These are phyloP conservation scores for Scolopax bukidnonensis DNA, from an alignment of 2,797 vertebrate species.

Conservation along the genomic window DNA sequence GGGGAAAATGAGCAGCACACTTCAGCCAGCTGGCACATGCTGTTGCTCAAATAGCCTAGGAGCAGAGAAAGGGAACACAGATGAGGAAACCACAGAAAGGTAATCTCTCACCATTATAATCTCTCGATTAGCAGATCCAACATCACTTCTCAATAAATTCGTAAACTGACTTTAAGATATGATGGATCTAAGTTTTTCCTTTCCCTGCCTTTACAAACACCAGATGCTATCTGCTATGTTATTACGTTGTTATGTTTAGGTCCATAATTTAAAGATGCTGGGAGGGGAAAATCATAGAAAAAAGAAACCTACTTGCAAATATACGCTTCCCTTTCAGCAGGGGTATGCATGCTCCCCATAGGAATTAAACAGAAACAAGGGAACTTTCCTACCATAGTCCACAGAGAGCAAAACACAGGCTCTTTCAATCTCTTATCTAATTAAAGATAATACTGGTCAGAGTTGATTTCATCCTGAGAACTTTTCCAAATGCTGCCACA, in stretches of 20 bases:
- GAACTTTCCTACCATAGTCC: neutral
- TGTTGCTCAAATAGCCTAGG: neutral
- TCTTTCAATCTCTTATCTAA: neutral
- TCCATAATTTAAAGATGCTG: neutral
- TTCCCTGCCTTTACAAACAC: neutral
- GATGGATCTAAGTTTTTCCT: neutral
- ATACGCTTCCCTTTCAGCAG: fast-evolving
- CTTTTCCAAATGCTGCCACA: neutral
- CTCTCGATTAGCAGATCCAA: neutral
- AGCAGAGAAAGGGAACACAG: neutral
- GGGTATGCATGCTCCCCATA: no score
- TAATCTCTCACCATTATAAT: neutral
- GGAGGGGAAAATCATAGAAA: neutral
- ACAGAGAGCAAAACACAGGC: neutral
- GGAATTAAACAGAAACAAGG: neutral
- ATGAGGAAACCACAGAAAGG: neutral
- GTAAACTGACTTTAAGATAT: neutral
- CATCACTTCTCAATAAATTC: neutral
- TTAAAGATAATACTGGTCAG: neutral
- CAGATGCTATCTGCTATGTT: neutral
- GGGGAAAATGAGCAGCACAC: neutral
- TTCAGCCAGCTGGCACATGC: neutral
- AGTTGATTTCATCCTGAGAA: neutral
- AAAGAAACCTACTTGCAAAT: neutral
- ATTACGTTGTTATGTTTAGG: neutral